Evolutionary conservation across 2,797 vertebrate species (phyloP).

Genomic region (Anguilla megastoma): DNA sequence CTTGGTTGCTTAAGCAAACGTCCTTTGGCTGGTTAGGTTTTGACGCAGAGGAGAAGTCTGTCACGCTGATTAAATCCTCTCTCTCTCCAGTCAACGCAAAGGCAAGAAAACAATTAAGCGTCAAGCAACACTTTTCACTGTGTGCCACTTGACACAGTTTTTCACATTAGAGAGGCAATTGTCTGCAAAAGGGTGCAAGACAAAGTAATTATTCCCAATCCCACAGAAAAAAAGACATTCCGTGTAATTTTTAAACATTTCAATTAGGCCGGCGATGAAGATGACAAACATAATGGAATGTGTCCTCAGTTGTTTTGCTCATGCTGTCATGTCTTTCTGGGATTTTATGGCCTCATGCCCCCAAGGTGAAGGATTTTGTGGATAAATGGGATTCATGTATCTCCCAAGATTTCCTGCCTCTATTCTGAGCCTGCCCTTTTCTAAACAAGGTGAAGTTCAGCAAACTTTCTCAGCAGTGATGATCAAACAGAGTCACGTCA

Average conservation of each 20-base stretch:
- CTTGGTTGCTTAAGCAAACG: constrained; percentile 79
- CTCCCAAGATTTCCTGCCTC: constrained; percentile 49
- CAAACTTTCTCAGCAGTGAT: constrained; percentile 82
- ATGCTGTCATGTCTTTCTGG: constrained; percentile 57
- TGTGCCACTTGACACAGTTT: constrained; percentile 79
- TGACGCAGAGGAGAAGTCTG: constrained; percentile 77
- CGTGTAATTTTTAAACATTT: constrained; percentile 75
- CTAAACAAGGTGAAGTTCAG: constrained; percentile 94
- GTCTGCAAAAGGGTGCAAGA: constrained; percentile 73
- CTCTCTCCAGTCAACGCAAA: constrained; percentile 68
- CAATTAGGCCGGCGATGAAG: constrained; percentile 73
- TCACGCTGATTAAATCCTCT: constrained; percentile 73
- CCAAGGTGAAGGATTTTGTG: constrained; percentile 56
- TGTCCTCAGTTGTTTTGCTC: constrained; percentile 64
- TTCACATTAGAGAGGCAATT: constrained; percentile 77
- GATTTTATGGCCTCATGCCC: constrained; percentile 44
- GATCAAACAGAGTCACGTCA: constrained; percentile 92
- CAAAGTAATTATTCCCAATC: constrained; percentile 75
- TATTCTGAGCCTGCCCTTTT: constrained; percentile 77
- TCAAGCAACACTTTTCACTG: constrained; percentile 71
- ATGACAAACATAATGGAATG: constrained; percentile 69
- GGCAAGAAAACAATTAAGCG: constrained; percentile 81
- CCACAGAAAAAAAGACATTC: constrained; percentile 62
- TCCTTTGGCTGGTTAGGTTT: constrained; percentile 77
- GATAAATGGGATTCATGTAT: constrained; percentile 41